phyloP scores from a whole-genome alignment of 2,113 vertebrate species.

The Brachirus orientalis region DNA sequence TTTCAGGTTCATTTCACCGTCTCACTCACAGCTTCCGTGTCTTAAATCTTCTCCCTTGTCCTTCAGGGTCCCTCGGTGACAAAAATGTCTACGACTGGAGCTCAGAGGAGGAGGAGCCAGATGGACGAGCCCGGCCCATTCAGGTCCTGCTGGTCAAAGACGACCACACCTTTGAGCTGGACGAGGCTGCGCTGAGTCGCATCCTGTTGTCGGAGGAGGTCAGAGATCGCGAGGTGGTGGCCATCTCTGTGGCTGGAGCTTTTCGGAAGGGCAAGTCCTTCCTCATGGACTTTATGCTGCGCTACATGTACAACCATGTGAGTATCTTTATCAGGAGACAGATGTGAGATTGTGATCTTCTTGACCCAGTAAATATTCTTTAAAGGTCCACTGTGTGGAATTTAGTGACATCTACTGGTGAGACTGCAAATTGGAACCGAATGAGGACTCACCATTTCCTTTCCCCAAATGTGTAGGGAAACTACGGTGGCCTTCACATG shows the following conservation, averaged over 20 bases:
- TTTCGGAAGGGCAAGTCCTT: slow-evolving; percentile 99
- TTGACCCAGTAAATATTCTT: no score
- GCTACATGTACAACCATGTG: slow-evolving; percentile 98
- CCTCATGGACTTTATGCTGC: slow-evolving; percentile 99
- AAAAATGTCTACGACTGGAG: slow-evolving; percentile 92
- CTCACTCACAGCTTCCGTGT: no score
- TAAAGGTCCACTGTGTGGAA: no score
- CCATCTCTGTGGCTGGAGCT: slow-evolving; percentile 95
- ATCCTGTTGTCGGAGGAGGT: slow-evolving; percentile 94
- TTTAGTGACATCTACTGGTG: no score
- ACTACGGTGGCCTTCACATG: no score
- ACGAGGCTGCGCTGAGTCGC: slow-evolving; percentile 90
- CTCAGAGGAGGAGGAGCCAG: slow-evolving; percentile 94
- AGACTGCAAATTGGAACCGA: no score
- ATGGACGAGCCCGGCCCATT: slow-evolving; percentile 90
- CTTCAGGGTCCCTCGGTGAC: slow-evolving; percentile 87
- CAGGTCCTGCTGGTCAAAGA: slow-evolving; percentile 97
- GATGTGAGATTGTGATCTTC: no score
- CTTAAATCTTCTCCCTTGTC: not conserved
- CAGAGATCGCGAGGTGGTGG: slow-evolving; percentile 93
- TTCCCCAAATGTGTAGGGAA: no score
- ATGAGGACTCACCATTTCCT: no score
- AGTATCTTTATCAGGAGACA: slow-evolving; percentile 17
- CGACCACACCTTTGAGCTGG: slow-evolving; percentile 97
- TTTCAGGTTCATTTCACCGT: no score